Evolutionary conservation across 2,113 vertebrate species (phyloP), one percentile per base, ranked within the genome.

Genomic region (Solea senegalensis): DNA sequence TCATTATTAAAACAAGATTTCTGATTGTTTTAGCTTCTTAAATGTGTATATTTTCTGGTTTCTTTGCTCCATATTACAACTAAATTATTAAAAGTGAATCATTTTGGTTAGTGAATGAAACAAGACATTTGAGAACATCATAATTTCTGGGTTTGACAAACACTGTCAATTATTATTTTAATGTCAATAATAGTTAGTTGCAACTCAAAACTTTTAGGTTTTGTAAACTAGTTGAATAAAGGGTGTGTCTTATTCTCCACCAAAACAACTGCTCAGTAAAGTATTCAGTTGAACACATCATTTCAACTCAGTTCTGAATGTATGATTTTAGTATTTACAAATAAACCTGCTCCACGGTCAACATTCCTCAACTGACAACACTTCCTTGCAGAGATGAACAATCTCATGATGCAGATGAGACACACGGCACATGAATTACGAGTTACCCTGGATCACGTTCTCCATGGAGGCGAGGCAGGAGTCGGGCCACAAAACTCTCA

Each of bases 381-480:
- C 48, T 56, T 41, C 21, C 46, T 70, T 59, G 8, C 80, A 93
- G 92, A 93, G 81, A 92, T 93, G 92, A 93, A 93, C 70, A 89
- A 80, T 8, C 88, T 93, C 16, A 91, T 92, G 92, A 83, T 90
- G 82, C 91, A 93, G 82, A 93, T 93, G 92, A 89, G 91, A 65
- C 91, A 92, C 85, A 92, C 91, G 0, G 88, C 91, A 14, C 89
- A 91, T 59, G 90, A 93, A 28, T 86, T 93, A 2, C 84, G 86
- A 65, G 87, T 88, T 53, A 91, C 90, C 44, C 78, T 93, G 69
- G 89, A 91, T 68, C 87, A 91, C 1, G 89, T 88, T 45, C 82
- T 90, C 10, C 89, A 92, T 0, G 88, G 85, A 43, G 74, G 70
- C 7, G 88, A 91, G 15, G 39, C 63, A 1, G 5, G 43, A 5